These are phyloP conservation scores for Pseudeuparius sepicola DNA, from an alignment of 2,888 invertebrate genomes.

Conservation along the genomic window DNA sequence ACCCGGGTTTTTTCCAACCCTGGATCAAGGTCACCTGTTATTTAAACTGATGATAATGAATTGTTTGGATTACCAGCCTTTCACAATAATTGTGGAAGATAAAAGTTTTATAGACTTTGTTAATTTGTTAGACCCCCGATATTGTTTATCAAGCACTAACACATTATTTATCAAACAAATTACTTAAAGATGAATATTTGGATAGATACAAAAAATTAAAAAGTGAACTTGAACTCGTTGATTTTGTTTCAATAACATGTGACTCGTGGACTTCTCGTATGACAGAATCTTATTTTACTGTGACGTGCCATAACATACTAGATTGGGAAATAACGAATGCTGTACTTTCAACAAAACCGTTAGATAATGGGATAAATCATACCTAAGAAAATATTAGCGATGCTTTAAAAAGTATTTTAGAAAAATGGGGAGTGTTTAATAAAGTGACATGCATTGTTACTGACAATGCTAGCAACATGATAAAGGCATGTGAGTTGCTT, in stretches of 20 bases:
- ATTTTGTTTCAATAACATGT: conserved; percentile 17
- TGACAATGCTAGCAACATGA: conserved; percentile 19
- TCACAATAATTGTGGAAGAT: background rate
- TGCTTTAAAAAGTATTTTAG: conserved; percentile 14
- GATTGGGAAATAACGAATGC: conserved; percentile 14
- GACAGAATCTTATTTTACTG: conserved; percentile 18
- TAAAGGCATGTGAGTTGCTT: conserved; percentile 16
- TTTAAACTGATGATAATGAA: no score
- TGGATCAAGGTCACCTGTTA: no score
- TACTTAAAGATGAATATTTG: no score
- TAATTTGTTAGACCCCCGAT: background rate
- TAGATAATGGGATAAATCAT: conserved; percentile 17
- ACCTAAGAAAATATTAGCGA: conserved; percentile 17
- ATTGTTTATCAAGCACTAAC: background rate
- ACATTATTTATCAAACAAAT: no score
- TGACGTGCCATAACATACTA: conserved; percentile 17
- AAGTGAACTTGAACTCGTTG: no score
- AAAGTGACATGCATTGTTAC: conserved; percentile 19
- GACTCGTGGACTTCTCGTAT: conserved; percentile 17
- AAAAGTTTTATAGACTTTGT: background rate
- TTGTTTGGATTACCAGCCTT: no score
- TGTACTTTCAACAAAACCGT: conserved; percentile 19
- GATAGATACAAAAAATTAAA: no score
- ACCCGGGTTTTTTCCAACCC: no score
- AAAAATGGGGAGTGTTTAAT: conserved; percentile 15